Percentiles rank a stretch among this genome's conserved stretches.
phyloP scores from a whole-genome alignment of 2,888 invertebrate species.

The Cataglyphis rosenhaueri region DNA sequence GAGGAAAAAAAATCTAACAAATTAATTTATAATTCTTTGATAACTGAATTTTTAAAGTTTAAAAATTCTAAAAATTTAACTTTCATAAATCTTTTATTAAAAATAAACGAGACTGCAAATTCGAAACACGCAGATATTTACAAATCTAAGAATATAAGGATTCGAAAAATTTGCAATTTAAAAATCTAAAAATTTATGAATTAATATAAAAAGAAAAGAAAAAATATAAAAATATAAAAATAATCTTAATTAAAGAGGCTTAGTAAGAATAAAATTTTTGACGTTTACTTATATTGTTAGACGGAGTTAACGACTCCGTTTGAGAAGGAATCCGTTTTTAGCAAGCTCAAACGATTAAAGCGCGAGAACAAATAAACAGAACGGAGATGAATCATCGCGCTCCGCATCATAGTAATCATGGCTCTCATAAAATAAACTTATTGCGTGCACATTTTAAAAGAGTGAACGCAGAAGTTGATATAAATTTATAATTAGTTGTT shows the following conservation, averaged over 20 bases:
- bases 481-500: not conserved
- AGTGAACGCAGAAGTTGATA: not conserved
- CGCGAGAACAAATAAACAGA: slow-evolving; percentile 41
- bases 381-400: not conserved
- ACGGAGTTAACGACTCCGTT: slow-evolving; percentile 4
- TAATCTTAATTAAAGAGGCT: slow-evolving; percentile 10
- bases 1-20: not conserved
- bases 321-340: slow-evolving; percentile 25
- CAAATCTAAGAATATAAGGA: not conserved
- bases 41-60: not conserved
- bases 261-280: slow-evolving; percentile 14
- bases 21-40: not conserved
- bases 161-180: not conserved
- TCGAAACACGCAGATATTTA: not conserved
- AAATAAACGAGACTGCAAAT: not conserved
- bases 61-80: not conserved
- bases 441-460: not conserved
- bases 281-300: not conserved
- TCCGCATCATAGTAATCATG: not conserved
- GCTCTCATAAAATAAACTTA: slow-evolving; percentile 11
- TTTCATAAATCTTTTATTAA: not conserved
- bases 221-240: not conserved
- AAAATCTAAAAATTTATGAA: slow-evolving; percentile 7
- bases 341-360: slow-evolving; percentile 37
- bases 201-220: not conserved